Base-by-base conservation (phyloP, 2,797 vertebrate genomes). In the Phrynocephalus vlangalii region DNA sequence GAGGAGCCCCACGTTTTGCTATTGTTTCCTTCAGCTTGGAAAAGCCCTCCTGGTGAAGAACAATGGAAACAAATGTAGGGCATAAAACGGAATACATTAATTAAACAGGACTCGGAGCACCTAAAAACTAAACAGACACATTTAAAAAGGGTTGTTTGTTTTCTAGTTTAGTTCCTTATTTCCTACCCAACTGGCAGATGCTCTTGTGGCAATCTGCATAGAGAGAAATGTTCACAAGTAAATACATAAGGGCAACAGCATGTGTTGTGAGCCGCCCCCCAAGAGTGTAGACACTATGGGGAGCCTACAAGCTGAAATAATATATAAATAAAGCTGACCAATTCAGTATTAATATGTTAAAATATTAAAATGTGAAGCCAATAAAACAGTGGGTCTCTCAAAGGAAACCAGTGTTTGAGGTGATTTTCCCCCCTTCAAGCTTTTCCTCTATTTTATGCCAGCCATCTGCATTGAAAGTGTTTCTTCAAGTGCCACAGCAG, bases 401-500 rank as follows among this genome's bases (percentile, higher is more conserved):
- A 67, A 93, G 91, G 90, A 89, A 92, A 68, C 89, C 88, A 79
- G 10, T 30, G 75, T 90, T 90, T 83, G 56, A 66, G n/a, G 44
- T 86, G 76, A 63, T 26, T 71, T 93, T 83, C 6, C 16, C 24
- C 48, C 9, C 52, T 56, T 24, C 22, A 0, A 88, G 70, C 9
- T 24, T 88, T 87, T 85, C 52, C 75, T 94, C 72, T 11, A 48
- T 84, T 89, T 33, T 2, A 84, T 82, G 89, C 48, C 75, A 71
- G 22, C 63, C 68, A 72, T 85, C 94, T 88, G 56, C 86, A 86
- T 15, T 88, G 93, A 81, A 50, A 90, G 77, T 16, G 18, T 82
- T 94, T 86, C 87, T 90, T 87, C 82, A 80, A 92, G 90, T 86
- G 87, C 79, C 76, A 89, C 76, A 89, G 86, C 89, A 52, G 13